A percentile compares a stretch with the other conserved stretches of the same genome.
phyloP scores from a whole-genome alignment of 1,140 invertebrate genomes.

The Leucophenga varia region DNA sequence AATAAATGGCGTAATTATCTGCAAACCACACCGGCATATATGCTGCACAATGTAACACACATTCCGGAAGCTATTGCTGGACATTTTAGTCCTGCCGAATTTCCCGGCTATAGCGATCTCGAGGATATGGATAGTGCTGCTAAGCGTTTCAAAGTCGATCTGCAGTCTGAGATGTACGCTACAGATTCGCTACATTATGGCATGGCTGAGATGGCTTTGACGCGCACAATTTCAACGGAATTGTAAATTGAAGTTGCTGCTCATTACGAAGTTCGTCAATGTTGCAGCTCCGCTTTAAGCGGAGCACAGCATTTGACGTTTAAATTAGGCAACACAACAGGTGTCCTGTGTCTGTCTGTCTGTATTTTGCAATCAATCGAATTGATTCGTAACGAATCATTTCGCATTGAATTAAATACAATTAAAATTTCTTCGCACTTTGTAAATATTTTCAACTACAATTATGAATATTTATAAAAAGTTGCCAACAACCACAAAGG shows the following conservation, averaged over 20 bases:
- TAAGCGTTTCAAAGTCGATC: conserved; percentile 40
- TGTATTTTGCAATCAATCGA: no score
- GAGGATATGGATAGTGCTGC: conserved; percentile 47
- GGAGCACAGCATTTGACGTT: no score
- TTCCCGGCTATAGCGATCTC: conserved; percentile 42
- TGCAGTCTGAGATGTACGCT: conserved; percentile 1
- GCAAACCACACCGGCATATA: conserved; percentile 38
- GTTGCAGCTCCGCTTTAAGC: conserved; percentile 23
- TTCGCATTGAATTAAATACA: no score
- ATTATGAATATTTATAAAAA: no score
- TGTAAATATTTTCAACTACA: no score
- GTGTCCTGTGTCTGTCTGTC: no score
- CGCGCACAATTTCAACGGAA: conserved; percentile 39
- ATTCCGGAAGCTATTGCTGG: conserved; percentile 51
- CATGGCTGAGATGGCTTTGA: conserved; percentile 18
- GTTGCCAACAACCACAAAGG: no score
- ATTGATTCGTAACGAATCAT: no score
- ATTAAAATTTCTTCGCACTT: no score
- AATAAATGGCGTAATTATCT: conserved; percentile 46
- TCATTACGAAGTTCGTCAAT: not conserved
- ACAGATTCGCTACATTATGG: not conserved
- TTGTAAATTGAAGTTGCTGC: conserved; percentile 9
- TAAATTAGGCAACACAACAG: no score
- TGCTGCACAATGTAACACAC: conserved; percentile 43
- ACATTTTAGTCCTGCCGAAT: conserved; percentile 39